Conservation (phyloP, 2,888 invertebrate species). For the Andrena fulva region DNA sequence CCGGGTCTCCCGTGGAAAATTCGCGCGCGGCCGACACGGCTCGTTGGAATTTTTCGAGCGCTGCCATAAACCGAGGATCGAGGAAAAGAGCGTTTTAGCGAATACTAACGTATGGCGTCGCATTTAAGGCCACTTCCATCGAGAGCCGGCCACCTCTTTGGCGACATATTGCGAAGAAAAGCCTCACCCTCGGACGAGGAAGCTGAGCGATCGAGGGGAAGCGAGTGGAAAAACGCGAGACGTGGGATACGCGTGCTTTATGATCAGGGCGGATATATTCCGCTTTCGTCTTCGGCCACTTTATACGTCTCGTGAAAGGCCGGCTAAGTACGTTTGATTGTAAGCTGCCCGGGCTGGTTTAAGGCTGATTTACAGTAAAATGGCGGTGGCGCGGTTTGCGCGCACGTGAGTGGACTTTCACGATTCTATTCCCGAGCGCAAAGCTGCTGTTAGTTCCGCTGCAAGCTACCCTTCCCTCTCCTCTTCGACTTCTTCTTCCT, state of each 20-base stretch:
- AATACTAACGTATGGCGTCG: slow-evolving; percentile 46
- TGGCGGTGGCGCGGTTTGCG: slow-evolving; percentile 63
- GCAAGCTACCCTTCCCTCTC: background rate
- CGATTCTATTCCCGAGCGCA: slow-evolving; percentile 60
- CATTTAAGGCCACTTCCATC: slow-evolving; percentile 56
- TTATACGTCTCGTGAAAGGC: slow-evolving; percentile 64
- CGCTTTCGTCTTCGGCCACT: slow-evolving; percentile 74
- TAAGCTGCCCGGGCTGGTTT: slow-evolving; percentile 81
- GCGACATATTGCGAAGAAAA: slow-evolving; percentile 42
- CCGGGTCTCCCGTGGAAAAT: background rate
- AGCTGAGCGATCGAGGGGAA: slow-evolving; percentile 14
- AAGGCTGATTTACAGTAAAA: slow-evolving; percentile 82
- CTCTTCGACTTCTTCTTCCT: background rate
- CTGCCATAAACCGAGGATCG: slow-evolving; percentile 21
- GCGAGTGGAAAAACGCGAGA: slow-evolving; percentile 29
- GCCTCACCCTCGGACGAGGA: background rate
- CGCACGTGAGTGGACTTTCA: slow-evolving; percentile 81
- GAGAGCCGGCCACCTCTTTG: slow-evolving; percentile 30
- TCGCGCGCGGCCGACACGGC: slow-evolving; percentile 5
- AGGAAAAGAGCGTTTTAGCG: slow-evolving; percentile 21
- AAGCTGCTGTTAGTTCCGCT: slow-evolving; percentile 68
- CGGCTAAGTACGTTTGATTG: slow-evolving; percentile 84
- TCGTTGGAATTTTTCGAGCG: slow-evolving; percentile 20
- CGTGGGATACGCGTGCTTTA: slow-evolving; percentile 58
- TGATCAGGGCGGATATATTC: slow-evolving; percentile 73